These are phyloP conservation scores for Chondrilla cf. caribensis DNA, from an alignment of 37 sponge, comb jelly and placozoan genomes.

Conservation along the genomic window DNA sequence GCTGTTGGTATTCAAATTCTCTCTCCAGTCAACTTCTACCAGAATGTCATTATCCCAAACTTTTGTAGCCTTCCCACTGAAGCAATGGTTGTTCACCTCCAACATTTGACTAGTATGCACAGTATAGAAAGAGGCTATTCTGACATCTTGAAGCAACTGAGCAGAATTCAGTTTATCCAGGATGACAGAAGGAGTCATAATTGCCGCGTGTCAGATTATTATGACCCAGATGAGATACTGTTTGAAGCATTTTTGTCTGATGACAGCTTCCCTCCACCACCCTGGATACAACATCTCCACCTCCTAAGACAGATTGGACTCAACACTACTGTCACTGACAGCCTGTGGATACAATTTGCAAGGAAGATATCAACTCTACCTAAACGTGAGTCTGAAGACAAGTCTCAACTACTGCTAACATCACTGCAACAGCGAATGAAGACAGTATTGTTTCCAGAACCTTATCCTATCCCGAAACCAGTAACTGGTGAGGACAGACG, in stretches of 20 bases:
- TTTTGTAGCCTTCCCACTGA: not conserved
- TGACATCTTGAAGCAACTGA: not conserved
- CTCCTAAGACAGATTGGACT: not conserved
- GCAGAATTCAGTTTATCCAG: slow-evolving; percentile 8
- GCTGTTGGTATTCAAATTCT: not conserved
- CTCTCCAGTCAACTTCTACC: not conserved
- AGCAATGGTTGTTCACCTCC: not conserved
- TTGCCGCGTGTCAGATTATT: slow-evolving; percentile 27
- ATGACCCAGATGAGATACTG: slow-evolving; percentile 29
- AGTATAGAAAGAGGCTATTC: not conserved
- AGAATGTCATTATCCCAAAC: slow-evolving; percentile 1
- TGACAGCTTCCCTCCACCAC: not conserved
- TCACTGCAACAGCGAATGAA: not conserved
- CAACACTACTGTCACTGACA: not conserved
- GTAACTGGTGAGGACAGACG: not conserved
- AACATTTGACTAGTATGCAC: not conserved
- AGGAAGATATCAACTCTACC: not conserved
- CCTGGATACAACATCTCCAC: slow-evolving; percentile 16
- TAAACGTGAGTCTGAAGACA: not conserved
- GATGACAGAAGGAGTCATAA: not conserved
- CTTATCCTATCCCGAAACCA: not conserved
- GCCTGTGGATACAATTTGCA: slow-evolving; percentile 10
- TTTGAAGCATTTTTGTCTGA: slow-evolving; percentile 10
- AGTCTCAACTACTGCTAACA: not conserved
- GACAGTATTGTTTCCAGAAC: not conserved